These are phyloP conservation scores for Tetramorium simillimum DNA, from an alignment of 1,140 invertebrate species.

Conservation along the genomic window DNA sequence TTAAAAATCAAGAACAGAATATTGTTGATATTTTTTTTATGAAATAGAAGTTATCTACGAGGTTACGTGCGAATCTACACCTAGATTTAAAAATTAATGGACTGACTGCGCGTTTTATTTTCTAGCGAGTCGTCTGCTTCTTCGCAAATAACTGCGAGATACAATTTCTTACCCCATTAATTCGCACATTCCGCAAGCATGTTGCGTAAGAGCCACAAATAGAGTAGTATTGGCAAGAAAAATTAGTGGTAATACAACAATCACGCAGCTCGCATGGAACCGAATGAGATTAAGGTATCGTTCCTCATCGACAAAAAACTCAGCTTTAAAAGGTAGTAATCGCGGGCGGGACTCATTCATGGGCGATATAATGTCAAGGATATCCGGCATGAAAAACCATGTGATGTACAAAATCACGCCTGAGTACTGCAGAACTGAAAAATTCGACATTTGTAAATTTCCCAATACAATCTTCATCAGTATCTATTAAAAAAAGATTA, in stretches of 20 bases:
- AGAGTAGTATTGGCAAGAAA: not conserved
- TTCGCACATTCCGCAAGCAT: constrained; percentile 25
- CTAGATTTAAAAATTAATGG: not conserved
- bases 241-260: not conserved
- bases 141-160: constrained; percentile 4
- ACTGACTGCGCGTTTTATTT: not conserved
- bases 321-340: not conserved
- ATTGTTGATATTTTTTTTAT: not conserved
- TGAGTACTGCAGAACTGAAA: not conserved
- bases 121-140: not conserved
- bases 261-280: too few relatives aligned
- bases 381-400: not conserved
- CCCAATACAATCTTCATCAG: not conserved
- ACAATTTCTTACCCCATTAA: constrained; percentile 22
- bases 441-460: not conserved
- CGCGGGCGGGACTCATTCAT: constrained; percentile 12
- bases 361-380: constrained; percentile 13
- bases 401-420: not conserved
- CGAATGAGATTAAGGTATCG: not conserved
- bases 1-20: not conserved
- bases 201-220: not conserved
- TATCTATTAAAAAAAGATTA: not conserved
- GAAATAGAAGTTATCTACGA: not conserved
- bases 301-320: not conserved
- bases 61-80: not conserved